Evolutionary conservation across 2,888 invertebrate genomes (phyloP).

Genomic region (Agriopis aurantiaria): DNA sequence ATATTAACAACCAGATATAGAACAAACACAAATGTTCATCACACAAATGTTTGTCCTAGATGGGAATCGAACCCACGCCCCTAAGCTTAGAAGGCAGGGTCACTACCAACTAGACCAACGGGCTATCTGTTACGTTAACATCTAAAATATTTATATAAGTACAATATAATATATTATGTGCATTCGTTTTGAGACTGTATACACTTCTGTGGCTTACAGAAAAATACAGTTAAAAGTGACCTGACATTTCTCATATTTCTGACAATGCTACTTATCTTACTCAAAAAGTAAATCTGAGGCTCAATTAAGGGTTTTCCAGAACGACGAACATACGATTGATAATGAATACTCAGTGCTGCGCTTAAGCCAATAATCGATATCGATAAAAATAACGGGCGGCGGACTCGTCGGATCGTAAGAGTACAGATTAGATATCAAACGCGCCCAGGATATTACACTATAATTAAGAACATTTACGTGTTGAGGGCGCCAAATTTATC

Average conservation of each 20-base stretch:
- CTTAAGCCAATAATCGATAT: constrained; percentile 67
- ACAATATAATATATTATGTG: too few relatives aligned
- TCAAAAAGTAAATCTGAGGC: constrained; percentile 39
- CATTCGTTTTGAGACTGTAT: too few relatives aligned
- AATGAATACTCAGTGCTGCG: constrained; percentile 71
- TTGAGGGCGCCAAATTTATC: constrained; percentile 85
- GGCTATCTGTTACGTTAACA: too few relatives aligned
- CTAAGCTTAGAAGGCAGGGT: too few relatives aligned
- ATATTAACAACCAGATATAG: too few relatives aligned
- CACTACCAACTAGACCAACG: too few relatives aligned
- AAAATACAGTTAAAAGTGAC: too few relatives aligned
- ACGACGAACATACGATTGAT: constrained; percentile 44
- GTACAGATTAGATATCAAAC: constrained; percentile 80
- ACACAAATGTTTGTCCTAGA: too few relatives aligned
- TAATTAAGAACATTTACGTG: constrained; percentile 85
- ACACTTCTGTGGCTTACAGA: too few relatives aligned
- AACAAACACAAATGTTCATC: too few relatives aligned
- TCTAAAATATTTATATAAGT: background rate
- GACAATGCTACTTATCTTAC: constrained; percentile 14
- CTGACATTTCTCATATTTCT: background rate
- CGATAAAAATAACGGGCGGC: constrained; percentile 59
- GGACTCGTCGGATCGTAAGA: constrained; percentile 66
- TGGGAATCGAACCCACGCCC: too few relatives aligned
- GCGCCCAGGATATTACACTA: constrained; percentile 81
- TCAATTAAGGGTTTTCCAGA: constrained; percentile 53